Evolutionary conservation across 2,888 invertebrate species (phyloP).

Genomic region (Diaperis boleti): DNA sequence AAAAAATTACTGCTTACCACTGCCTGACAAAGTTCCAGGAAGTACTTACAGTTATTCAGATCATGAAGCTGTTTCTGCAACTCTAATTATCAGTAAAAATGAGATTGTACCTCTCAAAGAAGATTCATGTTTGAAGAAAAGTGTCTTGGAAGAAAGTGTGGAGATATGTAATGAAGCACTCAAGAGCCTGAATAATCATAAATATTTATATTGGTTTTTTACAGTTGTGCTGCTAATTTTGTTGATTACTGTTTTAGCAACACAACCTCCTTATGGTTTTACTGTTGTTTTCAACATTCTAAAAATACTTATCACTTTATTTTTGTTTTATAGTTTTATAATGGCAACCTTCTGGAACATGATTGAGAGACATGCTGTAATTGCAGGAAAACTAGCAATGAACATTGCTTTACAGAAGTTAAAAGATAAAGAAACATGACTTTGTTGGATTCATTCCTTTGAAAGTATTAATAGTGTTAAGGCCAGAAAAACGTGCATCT

Average conservation of each 20-base stretch:
- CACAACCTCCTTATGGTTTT: slow-evolving; percentile 64
- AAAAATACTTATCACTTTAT: slow-evolving; percentile 73
- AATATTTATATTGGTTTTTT: slow-evolving; percentile 69
- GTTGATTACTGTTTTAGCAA: slow-evolving; percentile 68
- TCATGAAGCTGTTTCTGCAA: slow-evolving; percentile 86
- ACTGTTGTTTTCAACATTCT: slow-evolving; percentile 68
- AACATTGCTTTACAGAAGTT: slow-evolving; percentile 68
- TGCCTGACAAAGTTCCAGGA: slow-evolving; percentile 80
- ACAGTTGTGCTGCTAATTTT: slow-evolving; percentile 69
- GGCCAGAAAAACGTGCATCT: slow-evolving; percentile 6
- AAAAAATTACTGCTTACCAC: slow-evolving; percentile 75
- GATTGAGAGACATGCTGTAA: slow-evolving; percentile 82
- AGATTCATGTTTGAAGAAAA: slow-evolving; percentile 48
- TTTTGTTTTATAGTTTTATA: slow-evolving; percentile 77
- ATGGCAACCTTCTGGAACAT: slow-evolving; percentile 88
- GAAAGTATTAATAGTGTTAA: slow-evolving; percentile 1
- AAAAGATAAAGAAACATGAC: slow-evolving; percentile 20
- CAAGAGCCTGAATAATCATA: slow-evolving; percentile 67
- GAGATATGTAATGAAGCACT: slow-evolving; percentile 73
- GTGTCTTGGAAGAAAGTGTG: slow-evolving; percentile 71
- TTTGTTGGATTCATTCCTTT: slow-evolving; percentile 1
- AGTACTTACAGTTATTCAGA: slow-evolving; percentile 86
- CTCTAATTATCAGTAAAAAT: slow-evolving; percentile 61
- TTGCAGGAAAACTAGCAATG: slow-evolving; percentile 80
- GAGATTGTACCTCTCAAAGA: slow-evolving; percentile 35